A percentile compares a stretch with the other conserved stretches of the same genome.
Conservation (phyloP, 2,797 vertebrate species). For the Chlorospingus flavigularis region DNA sequence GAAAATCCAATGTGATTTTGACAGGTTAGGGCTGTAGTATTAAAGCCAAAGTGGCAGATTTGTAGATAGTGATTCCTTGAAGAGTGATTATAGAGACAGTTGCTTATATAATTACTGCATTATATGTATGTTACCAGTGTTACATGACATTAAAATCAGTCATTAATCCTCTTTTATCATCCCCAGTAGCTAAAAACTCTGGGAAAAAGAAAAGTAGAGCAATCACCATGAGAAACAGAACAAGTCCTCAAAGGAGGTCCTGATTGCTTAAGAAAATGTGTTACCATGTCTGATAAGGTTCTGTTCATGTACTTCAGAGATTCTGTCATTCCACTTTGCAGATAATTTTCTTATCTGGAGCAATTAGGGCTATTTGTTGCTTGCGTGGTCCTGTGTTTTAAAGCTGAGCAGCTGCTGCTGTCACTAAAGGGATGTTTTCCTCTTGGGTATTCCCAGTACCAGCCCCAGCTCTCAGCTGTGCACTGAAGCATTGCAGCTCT, state of each 20-base stretch:
- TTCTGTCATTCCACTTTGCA: neutral
- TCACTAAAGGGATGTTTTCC: neutral
- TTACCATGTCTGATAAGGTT: neutral
- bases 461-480: neutral
- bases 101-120: slow-evolving; percentile 16
- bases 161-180: neutral
- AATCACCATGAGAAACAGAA: neutral
- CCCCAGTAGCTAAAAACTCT: neutral
- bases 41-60: slow-evolving; percentile 38
- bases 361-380: neutral
- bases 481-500: neutral
- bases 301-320: neutral
- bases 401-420: neutral
- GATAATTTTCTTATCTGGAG: slow-evolving; percentile 8
- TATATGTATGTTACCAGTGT: neutral
- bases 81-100: slow-evolving; percentile 15
- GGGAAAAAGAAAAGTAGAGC: neutral
- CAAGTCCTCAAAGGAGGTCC: neutral
- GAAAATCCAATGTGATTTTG: slow-evolving; percentile 42
- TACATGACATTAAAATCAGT: slow-evolving; percentile 2
- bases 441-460: neutral
- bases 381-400: neutral
- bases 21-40: neutral
- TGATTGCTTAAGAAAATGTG: neutral
- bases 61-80: neutral